Base-by-base conservation (phyloP, 2,797 vertebrate species). In the Coranthus polyacanthus region DNA sequence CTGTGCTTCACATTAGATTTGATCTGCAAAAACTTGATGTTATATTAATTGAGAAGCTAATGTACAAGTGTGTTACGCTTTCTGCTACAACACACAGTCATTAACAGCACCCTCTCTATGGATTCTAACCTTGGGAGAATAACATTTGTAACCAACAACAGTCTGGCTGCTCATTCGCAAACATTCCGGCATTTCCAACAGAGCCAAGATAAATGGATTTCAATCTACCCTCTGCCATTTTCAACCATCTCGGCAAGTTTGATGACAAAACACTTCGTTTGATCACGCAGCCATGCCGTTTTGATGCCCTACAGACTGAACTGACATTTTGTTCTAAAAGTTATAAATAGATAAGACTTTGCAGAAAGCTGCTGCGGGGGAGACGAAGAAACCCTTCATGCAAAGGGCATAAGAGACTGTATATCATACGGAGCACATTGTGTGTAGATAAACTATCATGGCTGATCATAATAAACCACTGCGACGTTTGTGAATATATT, bases 261-360 rank as follows among this genome's bases (percentile, higher is more conserved):
- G 6, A 26, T 46, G 10, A 32, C 18, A 16, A 42, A 44, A 56
- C 37, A 52, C 42, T 43, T 56, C 6, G 8, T 58, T 41, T 60
- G 45, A 53, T 67, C n/a, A 53, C 1, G 12, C 6, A 46, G 21
- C 22, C 8, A 32, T n/a, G 12, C 17, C 13, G 20, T 54, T 58
- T 22, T 11, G 11, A 56, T 58, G 26, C 32, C 69, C 60, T 29
- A 8, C 17, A 67, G 60, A 62, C 47, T 37, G 11, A 67, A 67
- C 3, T 67, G 63, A 72, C 62, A 69, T 69, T 70, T 60, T 58
- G 38, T 44, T 11, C 11, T 16, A 55, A 8, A 29, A 36, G 20
- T 54, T 54, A 68, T 68, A 54, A 53, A 54, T 58, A 49, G 51
- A 63, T 32, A 56, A 36, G 29, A 58, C 16, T 64, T 50, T 52